A percentile compares a stretch with the other conserved stretches of the same genome.
Conservation (phyloP, 30 jellyfish, hydroid and myxozoan species). For the Aurelia aurita complex sp. Pacific region DNA sequence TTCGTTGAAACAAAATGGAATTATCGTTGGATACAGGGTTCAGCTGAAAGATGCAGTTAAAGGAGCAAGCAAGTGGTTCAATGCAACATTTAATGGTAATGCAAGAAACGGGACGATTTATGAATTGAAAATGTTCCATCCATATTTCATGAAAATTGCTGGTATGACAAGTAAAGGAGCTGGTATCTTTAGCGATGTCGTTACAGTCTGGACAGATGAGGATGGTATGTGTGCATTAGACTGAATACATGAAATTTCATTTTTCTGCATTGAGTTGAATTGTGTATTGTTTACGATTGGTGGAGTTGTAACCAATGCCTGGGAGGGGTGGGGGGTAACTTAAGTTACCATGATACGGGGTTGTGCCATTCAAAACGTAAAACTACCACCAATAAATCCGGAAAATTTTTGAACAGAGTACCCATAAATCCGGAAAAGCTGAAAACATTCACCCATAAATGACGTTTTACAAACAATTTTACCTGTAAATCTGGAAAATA, state of each 20-base stretch:
- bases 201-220: constrained; percentile 50
- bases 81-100: background rate
- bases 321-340: too few species aligned
- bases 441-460: too few species aligned
- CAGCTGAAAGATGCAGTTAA: constrained; percentile 3
- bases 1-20: constrained; percentile 1
- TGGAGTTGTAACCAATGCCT: too few species aligned
- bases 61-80: constrained; percentile 3
- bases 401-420: too few species aligned
- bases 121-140: constrained; percentile 8
- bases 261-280: background rate
- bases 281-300: too few species aligned
- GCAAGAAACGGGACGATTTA: constrained; percentile 20
- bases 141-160: constrained; percentile 27
- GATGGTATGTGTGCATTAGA: constrained; percentile 16
- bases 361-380: too few species aligned
- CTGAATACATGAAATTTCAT: background rate
- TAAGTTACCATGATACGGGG: too few species aligned
- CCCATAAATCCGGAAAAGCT: too few species aligned
- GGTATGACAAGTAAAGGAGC: constrained; percentile 44
- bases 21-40: constrained; percentile 2
- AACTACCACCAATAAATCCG: too few species aligned
- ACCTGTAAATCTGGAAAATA: too few species aligned
- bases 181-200: constrained; percentile 19
- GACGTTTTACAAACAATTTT: too few species aligned